Conservation (phyloP, 2,113 vertebrate genomes). For the Ophthalmolycus amberensis region DNA sequence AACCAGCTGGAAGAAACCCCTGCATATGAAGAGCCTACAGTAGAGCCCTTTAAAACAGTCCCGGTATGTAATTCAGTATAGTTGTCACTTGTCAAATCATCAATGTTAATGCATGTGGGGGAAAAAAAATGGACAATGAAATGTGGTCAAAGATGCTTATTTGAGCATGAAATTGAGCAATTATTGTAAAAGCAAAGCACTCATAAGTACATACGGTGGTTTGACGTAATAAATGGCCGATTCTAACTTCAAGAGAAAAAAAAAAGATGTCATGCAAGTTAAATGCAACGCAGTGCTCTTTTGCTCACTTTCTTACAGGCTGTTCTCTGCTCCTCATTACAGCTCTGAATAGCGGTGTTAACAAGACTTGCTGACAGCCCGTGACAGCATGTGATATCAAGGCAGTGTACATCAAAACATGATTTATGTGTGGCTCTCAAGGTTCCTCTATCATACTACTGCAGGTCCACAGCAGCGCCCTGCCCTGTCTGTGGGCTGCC, state of each 20-base stretch:
- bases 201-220: constrained; percentile 31
- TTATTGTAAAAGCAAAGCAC: constrained; percentile 60
- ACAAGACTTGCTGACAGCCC: constrained; percentile 77
- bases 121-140: constrained; percentile 70
- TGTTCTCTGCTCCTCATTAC: constrained; percentile 74
- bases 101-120: constrained; percentile 63
- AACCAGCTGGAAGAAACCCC: constrained; percentile 73
- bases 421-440: constrained; percentile 77
- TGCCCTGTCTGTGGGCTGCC: constrained; percentile 63
- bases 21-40: constrained; percentile 69
- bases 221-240: constrained; percentile 45
- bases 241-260: constrained; percentile 29
- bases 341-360: constrained; percentile 75
- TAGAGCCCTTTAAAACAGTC: constrained; percentile 56
- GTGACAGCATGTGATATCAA: constrained; percentile 80
- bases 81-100: constrained; percentile 67
- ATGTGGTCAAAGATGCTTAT: constrained; percentile 70
- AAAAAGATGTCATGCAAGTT: constrained; percentile 25
- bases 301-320: constrained; percentile 62
- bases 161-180: constrained; percentile 64
- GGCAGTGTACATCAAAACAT: constrained; percentile 77
- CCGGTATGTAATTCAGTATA: constrained; percentile 62
- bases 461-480: constrained; percentile 64
- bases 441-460: constrained; percentile 66
- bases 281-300: constrained; percentile 33